These are phyloP conservation scores for Pantherophis alleghaniensis DNA, from an alignment of 2,797 vertebrate species.

Conservation along the genomic window DNA sequence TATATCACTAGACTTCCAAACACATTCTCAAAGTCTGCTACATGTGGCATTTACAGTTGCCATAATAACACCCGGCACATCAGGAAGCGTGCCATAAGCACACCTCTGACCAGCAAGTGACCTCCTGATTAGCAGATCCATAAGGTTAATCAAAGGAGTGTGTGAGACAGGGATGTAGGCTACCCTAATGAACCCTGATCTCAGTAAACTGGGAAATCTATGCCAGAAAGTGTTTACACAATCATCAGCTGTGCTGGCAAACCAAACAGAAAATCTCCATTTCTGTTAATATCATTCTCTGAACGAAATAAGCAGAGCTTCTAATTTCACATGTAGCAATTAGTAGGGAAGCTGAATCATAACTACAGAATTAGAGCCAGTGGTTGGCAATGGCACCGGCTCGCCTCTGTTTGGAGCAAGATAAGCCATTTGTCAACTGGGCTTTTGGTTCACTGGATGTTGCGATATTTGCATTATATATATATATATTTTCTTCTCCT, in stretches of 20 bases:
- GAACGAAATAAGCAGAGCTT: conserved; percentile 32
- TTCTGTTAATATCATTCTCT: conserved; percentile 7
- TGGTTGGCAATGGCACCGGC: conserved; percentile 38
- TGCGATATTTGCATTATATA: background rate
- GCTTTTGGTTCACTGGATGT: background rate
- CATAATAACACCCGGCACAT: conserved; percentile 58
- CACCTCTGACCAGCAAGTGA: conserved; percentile 74
- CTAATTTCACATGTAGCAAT: conserved; percentile 26
- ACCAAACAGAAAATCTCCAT: conserved; percentile 32
- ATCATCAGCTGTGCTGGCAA: conserved; percentile 53
- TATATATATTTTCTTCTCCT: background rate
- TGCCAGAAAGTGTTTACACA: conserved; percentile 64
- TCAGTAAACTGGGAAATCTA: conserved; percentile 64
- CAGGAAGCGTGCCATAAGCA: conserved; percentile 55
- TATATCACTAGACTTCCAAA: conserved; percentile 63
- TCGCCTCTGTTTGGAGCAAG: background rate
- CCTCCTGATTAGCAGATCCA: conserved; percentile 70
- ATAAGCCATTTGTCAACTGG: conserved; percentile 1
- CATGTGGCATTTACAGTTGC: conserved; percentile 69
- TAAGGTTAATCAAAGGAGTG: conserved; percentile 63
- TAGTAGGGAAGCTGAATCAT: conserved; percentile 16
- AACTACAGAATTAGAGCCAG: conserved; percentile 43
- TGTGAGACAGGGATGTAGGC: conserved; percentile 15
- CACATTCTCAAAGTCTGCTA: conserved; percentile 63
- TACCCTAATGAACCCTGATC: conserved; percentile 55